Evolutionary conservation across 2,113 vertebrate species (phyloP), one percentile per base, ranked within the genome.

Genomic region (Pollimyrus isidori): DNA sequence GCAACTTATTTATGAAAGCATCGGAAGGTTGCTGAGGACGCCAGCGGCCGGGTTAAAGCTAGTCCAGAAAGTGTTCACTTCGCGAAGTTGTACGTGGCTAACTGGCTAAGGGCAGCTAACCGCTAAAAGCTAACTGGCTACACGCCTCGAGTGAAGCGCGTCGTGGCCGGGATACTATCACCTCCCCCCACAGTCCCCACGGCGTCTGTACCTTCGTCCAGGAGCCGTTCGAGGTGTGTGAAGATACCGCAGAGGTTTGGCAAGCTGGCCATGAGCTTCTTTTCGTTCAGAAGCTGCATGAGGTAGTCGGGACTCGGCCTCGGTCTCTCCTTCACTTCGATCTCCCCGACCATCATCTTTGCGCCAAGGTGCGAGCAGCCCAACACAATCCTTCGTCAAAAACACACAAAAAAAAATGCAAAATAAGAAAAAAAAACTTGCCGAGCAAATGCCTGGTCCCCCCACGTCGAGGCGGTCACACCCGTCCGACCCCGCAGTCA

Each of bases 291-390:
- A 84, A 97, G 94, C 91, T 97, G 96, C 96, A 97, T 97, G 91
- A 97, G 93, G 95, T 97, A 97, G 95, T 97, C 96, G 92, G 96
- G 96, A 95, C 95, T 97, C 94, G 96, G 96, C 96, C 96, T 96
- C 94, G 96, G 96, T 95, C 95, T 96, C 94, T 97, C 96, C 96
- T 96, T 96, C 95, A 96, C 94, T 94, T 96, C 96, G 91, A 96
- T 96, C 95, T 96, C 96, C 95, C 96, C 96, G 94, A 96, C 96
- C 96, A 96, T 96, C 95, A 96, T 96, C 90, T 96, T 95, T 94
- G 95, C 95, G 93, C 91, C 93, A 94, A 90, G 93, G 93, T 88
- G 93, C 92, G 91, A 93, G 90, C 92, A 93, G 93, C 92, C 92
- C 93, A 92, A 93, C 95, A 94, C 93, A 95, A 95, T 95, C 95